Base-by-base conservation (phyloP, 2,113 vertebrate species). In the Mormoops blainvillei region DNA sequence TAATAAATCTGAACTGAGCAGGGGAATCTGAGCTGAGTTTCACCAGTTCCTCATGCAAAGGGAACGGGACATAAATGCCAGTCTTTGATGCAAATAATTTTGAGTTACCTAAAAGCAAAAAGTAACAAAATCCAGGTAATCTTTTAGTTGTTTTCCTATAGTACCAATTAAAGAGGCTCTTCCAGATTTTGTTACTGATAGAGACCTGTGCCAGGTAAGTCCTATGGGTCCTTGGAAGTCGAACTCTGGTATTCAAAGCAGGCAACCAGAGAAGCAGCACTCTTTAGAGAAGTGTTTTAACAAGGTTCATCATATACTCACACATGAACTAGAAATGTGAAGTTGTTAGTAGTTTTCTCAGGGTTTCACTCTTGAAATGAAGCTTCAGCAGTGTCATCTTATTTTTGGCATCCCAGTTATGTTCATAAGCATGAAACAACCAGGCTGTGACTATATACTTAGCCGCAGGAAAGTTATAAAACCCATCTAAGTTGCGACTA, bases 331-430 rank as follows among this genome's bases (percentile, higher is more conserved):
- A 86, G 87, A 94, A 95, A 94, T 92, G 82, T 85, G 88, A 94
- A 95, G 71, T 71, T 90, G 89, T 94, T 96, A 83, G 82, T 94
- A 93, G 67, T 88, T 96, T 95, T 73, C 54, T 78, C n/a, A 83
- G 82, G 76, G 87, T 90, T 96, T 95, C 7, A 0, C 67, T 94
- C 81, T 83, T 86, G 43, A 87, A 77, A 82, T 77, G 88, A 90
- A 90, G 85, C 48, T 85, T 84, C 77, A 85, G 93, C 71, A 86
- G 65, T 78, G 95, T 94, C 36, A 58, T 92, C 71, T 96, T 81
- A 94, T 96, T 97, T 96, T 85, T 90, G 76, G 43, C 70, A 87
- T 95, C 5, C 38, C 65, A 93, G 74, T 94, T 89, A 96, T 87
- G 83, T 18, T 91, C 28, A 31, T 81, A 89, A 92, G 80, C 87